A percentile compares a stretch with the other conserved stretches of the same genome.
phyloP scores from a whole-genome alignment of 2,888 invertebrate species.

The Lasioglossum pauxillum region DNA sequence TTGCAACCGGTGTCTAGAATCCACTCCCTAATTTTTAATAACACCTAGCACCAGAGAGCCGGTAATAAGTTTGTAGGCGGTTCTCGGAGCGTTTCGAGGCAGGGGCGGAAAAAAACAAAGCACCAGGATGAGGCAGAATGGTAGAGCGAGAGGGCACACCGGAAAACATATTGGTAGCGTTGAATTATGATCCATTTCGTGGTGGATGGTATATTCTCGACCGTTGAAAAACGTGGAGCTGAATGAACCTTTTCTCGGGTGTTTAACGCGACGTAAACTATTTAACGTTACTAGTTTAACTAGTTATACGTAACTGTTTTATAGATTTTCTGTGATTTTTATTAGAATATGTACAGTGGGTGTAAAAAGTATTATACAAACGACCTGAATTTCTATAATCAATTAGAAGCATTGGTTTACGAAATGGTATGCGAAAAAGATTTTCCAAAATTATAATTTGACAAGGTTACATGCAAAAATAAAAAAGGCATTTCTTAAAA shows the following conservation, averaged over 20 bases:
- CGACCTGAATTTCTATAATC: too few species aligned
- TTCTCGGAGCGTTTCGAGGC: slow-evolving; percentile 34
- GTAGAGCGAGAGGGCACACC: slow-evolving; percentile 21
- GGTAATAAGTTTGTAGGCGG: slow-evolving; percentile 66
- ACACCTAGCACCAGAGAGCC: slow-evolving; percentile 59
- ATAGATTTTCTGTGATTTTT: too few species aligned
- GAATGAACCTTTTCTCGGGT: not conserved
- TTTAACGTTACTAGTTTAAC: not conserved
- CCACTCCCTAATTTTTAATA: slow-evolving; percentile 74
- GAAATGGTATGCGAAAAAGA: too few species aligned
- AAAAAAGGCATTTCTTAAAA: too few species aligned
- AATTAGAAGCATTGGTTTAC: too few species aligned
- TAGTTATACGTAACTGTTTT: too few species aligned
- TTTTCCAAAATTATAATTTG: too few species aligned
- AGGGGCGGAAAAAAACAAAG: slow-evolving; percentile 63
- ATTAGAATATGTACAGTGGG: too few species aligned
- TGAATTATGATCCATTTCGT: slow-evolving; percentile 26
- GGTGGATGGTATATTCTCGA: not conserved
- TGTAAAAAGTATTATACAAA: too few species aligned
- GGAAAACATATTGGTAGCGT: slow-evolving; percentile 53
- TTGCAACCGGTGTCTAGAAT: slow-evolving; percentile 72
- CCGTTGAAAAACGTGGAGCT: not conserved
- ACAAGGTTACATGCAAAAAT: too few species aligned
- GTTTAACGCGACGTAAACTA: not conserved
- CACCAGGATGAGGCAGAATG: not conserved